Conservation (phyloP, 2,113 vertebrate genomes). For the Podarcis muralis region DNA sequence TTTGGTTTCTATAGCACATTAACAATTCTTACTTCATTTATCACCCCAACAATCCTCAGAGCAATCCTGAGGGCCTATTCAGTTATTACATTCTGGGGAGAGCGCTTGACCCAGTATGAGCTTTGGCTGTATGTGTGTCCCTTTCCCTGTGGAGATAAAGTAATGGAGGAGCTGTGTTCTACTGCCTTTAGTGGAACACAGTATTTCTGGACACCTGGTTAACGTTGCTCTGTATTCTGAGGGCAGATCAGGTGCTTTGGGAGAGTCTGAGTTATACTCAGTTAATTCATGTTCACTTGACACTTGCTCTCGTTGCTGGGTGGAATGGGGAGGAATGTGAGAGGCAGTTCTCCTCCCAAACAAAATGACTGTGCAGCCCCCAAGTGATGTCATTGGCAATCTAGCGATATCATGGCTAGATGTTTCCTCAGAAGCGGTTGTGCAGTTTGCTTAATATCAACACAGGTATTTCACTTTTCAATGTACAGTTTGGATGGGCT, state of each 20-base stretch:
- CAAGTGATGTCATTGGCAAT: background rate
- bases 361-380: background rate
- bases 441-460: background rate
- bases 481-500: background rate
- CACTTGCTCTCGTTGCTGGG: background rate
- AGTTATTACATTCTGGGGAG: background rate
- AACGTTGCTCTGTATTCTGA: background rate
- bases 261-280: background rate
- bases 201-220: background rate
- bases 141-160: background rate
- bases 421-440: background rate
- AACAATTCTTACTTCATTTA: conserved; percentile 19
- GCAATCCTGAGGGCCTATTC: background rate
- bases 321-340: background rate
- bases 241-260: background rate
- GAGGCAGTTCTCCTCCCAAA: background rate
- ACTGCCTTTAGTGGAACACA: background rate
- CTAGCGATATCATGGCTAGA: background rate
- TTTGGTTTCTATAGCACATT: background rate
- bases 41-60: background rate
- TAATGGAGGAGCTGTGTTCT: background rate
- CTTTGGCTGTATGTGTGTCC: background rate
- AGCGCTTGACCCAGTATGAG: background rate
- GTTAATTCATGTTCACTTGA: background rate
- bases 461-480: background rate